Evolutionary conservation across 92 coral and sea anemone species (phyloP), one percentile per base, ranked within the genome.

Genomic region (Porites divaricata): DNA sequence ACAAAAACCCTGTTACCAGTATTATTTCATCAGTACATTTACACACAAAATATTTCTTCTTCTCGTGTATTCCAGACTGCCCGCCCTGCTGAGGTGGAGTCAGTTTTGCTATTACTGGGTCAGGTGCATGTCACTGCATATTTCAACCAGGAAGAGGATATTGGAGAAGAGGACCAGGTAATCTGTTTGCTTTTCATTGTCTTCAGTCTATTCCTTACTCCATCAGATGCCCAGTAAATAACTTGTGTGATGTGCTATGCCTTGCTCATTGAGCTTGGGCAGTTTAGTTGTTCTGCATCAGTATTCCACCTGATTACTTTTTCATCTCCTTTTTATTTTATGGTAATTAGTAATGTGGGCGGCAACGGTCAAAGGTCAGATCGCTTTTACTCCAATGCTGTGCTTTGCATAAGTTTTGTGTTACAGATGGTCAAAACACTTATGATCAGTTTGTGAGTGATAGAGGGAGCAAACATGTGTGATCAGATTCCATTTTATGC

Each of bases 131-230:
- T 95, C 76, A 71, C 99, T 5, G 93, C 98, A 13, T 88, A 89
- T 70, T 94, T 87, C 26, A 81, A 92, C 24, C 96, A 96, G 81
- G 99, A 95, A 56, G 99, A 96, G 74, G 99, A 96, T 70, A 96
- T 96, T 58, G 96, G 98, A 12, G 96, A 92, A 78, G 99, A 95
- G 49, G 98, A 95, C 67, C 98, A 96, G 92, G 99, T 96, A 74
- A 16, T 35, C 59, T 11, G 16, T 2, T 6, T 35, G 6, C 59
- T 0, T 15, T 15, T 54, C 59, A 11, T 11, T 4, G 16, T 15
- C 59, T 15, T 54, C 14, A 11, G 59, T 9, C 1, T 11, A 2
- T 11, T 15, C 59, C 59, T 54, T 1, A 11, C 59, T 54, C 16
- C 3, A 54, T 54, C 59, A 10, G 0, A 15, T 54, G 0, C 59